Percentiles rank a stretch among this genome's conserved stretches.
These are phyloP conservation scores for Eudasyphora cyanicolor DNA, from an alignment of 2,888 invertebrate species.

Conservation along the genomic window DNA sequence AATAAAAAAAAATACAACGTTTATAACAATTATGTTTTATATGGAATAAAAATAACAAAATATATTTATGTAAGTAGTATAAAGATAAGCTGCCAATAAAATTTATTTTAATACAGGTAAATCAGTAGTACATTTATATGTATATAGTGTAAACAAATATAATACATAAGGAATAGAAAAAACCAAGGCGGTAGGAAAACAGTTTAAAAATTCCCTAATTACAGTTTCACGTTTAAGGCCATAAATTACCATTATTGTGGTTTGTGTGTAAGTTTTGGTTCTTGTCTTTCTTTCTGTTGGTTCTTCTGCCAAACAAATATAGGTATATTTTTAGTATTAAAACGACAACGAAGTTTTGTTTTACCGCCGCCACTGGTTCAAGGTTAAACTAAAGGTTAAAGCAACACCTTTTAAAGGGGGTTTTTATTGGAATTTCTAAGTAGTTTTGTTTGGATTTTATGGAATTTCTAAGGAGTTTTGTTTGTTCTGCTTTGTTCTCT, in stretches of 20 bases:
- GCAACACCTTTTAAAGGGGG: not conserved
- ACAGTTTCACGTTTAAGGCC: constrained; percentile 54
- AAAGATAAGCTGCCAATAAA: constrained; percentile 47
- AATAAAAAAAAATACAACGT: constrained; percentile 41
- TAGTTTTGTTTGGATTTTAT: not conserved
- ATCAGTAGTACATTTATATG: not conserved
- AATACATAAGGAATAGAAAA: constrained; percentile 9
- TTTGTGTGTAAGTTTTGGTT: constrained; percentile 7
- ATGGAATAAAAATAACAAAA: constrained; percentile 31
- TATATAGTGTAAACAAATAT: constrained; percentile 15
- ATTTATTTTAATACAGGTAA: not conserved
- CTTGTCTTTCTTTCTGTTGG: not conserved
- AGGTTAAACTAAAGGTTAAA: constrained; percentile 22
- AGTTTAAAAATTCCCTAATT: constrained; percentile 54
- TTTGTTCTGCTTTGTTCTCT: not conserved
- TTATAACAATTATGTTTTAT: constrained; percentile 37
- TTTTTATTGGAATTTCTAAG: not conserved
- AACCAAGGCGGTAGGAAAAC: constrained; percentile 14
- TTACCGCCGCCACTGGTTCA: not conserved
- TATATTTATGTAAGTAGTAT: constrained; percentile 11
- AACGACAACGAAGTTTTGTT: not conserved
- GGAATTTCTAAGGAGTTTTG: not conserved
- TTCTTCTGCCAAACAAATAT: not conserved
- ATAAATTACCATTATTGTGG: constrained; percentile 40
- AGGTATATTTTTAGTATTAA: not conserved